A percentile compares a stretch with the other conserved stretches of the same genome.
phyloP scores from a whole-genome alignment of 2,888 invertebrate species.

The Ennomos quercinarius region DNA sequence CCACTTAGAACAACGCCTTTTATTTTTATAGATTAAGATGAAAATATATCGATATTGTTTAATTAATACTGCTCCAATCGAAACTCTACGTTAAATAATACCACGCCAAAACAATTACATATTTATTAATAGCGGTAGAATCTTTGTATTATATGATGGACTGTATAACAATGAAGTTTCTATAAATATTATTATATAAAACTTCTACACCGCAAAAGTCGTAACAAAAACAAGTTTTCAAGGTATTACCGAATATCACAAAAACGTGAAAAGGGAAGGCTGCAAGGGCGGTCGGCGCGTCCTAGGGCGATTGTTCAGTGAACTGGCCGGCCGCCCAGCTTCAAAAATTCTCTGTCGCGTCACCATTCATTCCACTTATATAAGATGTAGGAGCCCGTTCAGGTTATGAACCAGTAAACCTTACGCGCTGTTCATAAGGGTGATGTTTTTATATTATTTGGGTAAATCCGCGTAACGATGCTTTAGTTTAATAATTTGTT shows the following conservation, averaged over 20 bases:
- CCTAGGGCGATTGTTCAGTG: constrained; percentile 39
- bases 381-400: constrained; percentile 5
- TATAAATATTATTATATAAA: neutral
- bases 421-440: neutral
- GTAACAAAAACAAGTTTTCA: neutral
- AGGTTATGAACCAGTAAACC: constrained; percentile 7
- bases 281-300: constrained; percentile 40
- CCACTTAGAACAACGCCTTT: no score
- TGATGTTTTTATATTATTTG: constrained; percentile 3
- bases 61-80: no score
- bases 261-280: constrained; percentile 10
- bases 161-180: no score
- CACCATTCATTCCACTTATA: constrained; percentile 9
- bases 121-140: no score
- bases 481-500: no score
- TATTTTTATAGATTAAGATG: no score
- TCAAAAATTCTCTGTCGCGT: constrained; percentile 7
- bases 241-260: constrained; percentile 2
- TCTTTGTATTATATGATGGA: no score
- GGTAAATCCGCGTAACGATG: neutral
- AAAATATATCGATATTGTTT: no score
- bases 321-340: constrained; percentile 19
- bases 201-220: neutral
- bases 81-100: no score
- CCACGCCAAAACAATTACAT: no score